Evolutionary conservation across 2,113 vertebrate genomes (phyloP), one percentile per base, ranked within the genome.

Genomic region (Oreotragus oreotragus): DNA sequence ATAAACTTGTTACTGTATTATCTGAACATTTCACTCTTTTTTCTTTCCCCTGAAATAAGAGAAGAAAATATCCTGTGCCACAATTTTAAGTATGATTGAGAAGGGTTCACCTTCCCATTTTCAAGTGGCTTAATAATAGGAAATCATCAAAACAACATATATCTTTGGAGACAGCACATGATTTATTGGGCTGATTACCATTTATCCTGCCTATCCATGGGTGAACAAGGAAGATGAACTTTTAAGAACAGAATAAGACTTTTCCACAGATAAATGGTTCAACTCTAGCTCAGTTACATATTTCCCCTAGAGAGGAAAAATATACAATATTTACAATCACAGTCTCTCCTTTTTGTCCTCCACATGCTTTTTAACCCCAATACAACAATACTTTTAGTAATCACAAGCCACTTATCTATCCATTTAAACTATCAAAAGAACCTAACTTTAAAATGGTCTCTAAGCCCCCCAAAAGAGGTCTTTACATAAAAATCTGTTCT

Each of bases 31-130:
- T 95, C 88, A 95, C 80, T 73, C 70, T 81, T 64, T 58, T 62
- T 49, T 49, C 57, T 43, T 57, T 6, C 15, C 33, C 51, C 51
- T 27, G 85, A 98, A 97, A 97, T 51, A 93, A 93, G 90, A 96
- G 77, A 94, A 1, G 47, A 97, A 96, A 98, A 97, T 97, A 90
- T 97, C 84, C 88, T 91, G 84, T 87, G 96, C 88, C 88, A 94
- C 83, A 96, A 96, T 91, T 97, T 94, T 98, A 98, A 98, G 94
- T 95, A 95, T 97, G 98, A 98, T 81, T 98, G 97, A 98, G 92
- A 97, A 96, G 96, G 95, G 92, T 95, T 98, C 96, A 96, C 90
- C 96, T 98, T 96, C 81, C 87, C 92, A 96, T 87, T 97, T 98
- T 97, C 96, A 91, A 98, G 96, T 94, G 94, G 88, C 90, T 97